Base-by-base conservation (phyloP, 2,888 invertebrate genomes). In the Muschampia plurimacula region DNA sequence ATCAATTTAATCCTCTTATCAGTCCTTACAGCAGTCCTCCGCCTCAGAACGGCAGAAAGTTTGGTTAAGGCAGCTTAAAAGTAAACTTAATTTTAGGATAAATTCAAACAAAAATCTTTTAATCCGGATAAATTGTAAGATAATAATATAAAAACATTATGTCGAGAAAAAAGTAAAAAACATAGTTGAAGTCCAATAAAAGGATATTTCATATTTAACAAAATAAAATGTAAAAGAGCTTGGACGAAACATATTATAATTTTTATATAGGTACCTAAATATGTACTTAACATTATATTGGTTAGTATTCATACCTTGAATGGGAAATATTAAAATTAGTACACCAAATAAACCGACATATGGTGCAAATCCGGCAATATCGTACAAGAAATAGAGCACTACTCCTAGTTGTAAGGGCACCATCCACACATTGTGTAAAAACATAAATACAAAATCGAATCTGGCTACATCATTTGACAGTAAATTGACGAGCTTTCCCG, bases 1-100 rank as follows among this genome's bases (percentile, higher is more conserved):
- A 98, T 98, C 49, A 98, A 89, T 74, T 97, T 95, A 13, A 98
- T 97, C 80, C 98, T 93, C 78, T 96, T 96, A 85, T 99, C 98
- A 0, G 98, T 98, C 82, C 96, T 95, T 28, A 95, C 88, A 0
- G 98, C 98, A 9, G 97, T 97, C 80, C 80, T 93, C 22, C 92
- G 84, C 77, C 93, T 86, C 1, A 91, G 77, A 2, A 86, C 78
- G 41, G 89, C 79, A 7, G 92, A 91, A 0, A 89, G 76, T 78
- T 92, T 92, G 1, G 93, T 93, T 7, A 94, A 83, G 1, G 74
- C 84, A 46, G 87, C 93, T 94, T 28, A 62, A 55, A 70, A 36
- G 2, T 44, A 2, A 59, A 32, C 1, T 13, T 12, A 2, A 36
- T 1, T 36, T 60, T 59, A 8, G 12, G 9, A 32, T 32, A 32